These are phyloP conservation scores for Cerastoderma edule DNA, from an alignment of 2,888 invertebrate species.

Conservation along the genomic window DNA sequence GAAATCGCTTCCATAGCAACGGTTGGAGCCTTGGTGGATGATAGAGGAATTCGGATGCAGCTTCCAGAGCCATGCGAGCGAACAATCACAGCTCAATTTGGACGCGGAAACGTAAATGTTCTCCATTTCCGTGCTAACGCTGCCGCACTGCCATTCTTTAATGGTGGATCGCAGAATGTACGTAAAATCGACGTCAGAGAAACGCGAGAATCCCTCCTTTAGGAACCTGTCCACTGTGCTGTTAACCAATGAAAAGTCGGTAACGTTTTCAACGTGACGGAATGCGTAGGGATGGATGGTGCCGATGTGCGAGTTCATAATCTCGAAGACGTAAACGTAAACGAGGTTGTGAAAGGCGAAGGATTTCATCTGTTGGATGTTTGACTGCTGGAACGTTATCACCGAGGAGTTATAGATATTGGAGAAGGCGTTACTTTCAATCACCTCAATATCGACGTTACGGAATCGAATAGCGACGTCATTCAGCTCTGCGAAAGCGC, in stretches of 20 bases:
- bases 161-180: conserved; percentile 29
- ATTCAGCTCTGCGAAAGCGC: conserved; percentile 50
- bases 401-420: conserved; percentile 37
- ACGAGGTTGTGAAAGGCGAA: conserved; percentile 45
- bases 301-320: conserved; percentile 26
- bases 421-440: conserved; percentile 56
- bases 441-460: conserved; percentile 23
- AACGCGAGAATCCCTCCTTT: conserved; percentile 33
- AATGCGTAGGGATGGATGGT: conserved; percentile 41
- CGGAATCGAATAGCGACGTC: conserved; percentile 36
- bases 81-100: conserved; percentile 41
- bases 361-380: conserved; percentile 37
- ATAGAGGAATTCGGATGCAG: conserved; percentile 27
- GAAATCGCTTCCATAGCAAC: conserved; percentile 15
- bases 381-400: conserved; percentile 25
- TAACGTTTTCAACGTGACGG: conserved; percentile 28
- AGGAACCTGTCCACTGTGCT: conserved; percentile 32
- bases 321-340: conserved; percentile 18
- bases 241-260: conserved; percentile 21
- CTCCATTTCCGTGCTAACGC: conserved; percentile 4
- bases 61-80: conserved; percentile 41
- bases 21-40: conserved; percentile 21
- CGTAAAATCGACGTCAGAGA: conserved; percentile 8
- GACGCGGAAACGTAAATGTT: conserved; percentile 20
- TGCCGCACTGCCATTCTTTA: conserved; percentile 52